Evolutionary conservation across 2,113 vertebrate genomes (phyloP).

Genomic region (Notiomystis cincta): DNA sequence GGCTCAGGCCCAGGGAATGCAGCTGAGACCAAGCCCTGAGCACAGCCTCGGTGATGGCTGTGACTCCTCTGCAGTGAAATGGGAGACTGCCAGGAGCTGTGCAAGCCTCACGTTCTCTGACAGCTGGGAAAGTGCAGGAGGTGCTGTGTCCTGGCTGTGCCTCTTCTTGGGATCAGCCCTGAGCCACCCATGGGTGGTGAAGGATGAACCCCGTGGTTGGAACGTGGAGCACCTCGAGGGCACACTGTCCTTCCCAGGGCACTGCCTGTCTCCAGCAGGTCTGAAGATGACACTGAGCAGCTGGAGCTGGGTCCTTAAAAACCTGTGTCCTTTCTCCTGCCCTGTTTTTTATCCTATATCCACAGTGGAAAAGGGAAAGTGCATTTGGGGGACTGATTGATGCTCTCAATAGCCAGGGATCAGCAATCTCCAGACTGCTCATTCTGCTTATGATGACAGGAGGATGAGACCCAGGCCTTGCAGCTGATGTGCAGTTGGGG

Average conservation of each 20-base stretch:
- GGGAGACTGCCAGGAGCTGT: neutral
- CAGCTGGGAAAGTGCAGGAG: neutral
- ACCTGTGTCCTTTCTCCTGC: neutral
- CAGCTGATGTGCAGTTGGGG: neutral
- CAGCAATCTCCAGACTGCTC: neutral
- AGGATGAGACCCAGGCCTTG: neutral
- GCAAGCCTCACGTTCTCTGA: neutral
- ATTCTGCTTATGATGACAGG: neutral
- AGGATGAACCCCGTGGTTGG: fast-evolving
- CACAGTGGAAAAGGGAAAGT: neutral
- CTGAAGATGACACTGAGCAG: neutral
- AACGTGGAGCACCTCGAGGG: neutral
- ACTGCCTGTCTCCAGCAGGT: neutral
- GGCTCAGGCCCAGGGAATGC: neutral
- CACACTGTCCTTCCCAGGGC: neutral
- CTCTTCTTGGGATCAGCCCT: neutral
- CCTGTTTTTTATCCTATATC: neutral
- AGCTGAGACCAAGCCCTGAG: neutral
- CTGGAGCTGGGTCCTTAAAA: neutral
- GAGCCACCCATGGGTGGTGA: neutral
- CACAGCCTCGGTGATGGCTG: neutral
- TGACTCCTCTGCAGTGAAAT: neutral
- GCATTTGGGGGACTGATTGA: fast-evolving
- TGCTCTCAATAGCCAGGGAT: neutral
- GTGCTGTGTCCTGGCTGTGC: neutral